These are phyloP conservation scores for Salvelinus namaycush DNA, from an alignment of 2,113 vertebrate genomes.

Conservation along the genomic window DNA sequence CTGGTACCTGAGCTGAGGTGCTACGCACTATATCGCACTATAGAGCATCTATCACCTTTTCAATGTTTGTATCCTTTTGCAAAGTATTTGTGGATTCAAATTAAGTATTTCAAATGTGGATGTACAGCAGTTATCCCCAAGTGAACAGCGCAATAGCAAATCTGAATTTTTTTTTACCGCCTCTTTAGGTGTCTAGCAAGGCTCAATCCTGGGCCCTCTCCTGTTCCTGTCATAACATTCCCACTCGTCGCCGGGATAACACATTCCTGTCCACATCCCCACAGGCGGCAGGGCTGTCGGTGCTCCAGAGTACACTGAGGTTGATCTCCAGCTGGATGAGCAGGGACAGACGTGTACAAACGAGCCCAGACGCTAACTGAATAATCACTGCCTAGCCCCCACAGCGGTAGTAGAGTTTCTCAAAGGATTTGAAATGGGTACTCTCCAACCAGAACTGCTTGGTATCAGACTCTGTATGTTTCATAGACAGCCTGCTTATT, in stretches of 20 bases:
- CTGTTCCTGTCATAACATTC: background rate
- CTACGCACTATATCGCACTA: too few relatives aligned
- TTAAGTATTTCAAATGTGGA: too few relatives aligned
- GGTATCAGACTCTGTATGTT: background rate
- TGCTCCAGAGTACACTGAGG: conserved; percentile 46
- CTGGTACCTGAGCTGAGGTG: too few relatives aligned
- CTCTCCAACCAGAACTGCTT: background rate
- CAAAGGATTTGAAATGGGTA: background rate
- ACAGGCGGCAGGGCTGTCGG: conserved; percentile 41
- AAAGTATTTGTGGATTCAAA: too few relatives aligned
- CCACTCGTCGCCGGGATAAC: conserved; percentile 37
- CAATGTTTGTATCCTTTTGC: too few relatives aligned
- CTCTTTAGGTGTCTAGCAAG: too few relatives aligned
- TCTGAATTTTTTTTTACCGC: too few relatives aligned
- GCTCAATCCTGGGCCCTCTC: background rate
- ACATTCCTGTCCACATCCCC: conserved; percentile 32
- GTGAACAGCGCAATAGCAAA: too few relatives aligned
- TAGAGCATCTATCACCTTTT: too few relatives aligned
- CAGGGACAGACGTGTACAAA: conserved; percentile 29
- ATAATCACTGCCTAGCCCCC: conserved; percentile 51
- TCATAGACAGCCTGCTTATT: background rate
- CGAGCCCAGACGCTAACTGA: conserved; percentile 45
- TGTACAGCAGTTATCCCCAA: too few relatives aligned
- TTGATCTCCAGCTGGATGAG: conserved; percentile 54
- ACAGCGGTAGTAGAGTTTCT: conserved; percentile 3